These are phyloP conservation scores for Paradisaea rubra DNA, from an alignment of 2,113 vertebrate genomes.

Conservation along the genomic window DNA sequence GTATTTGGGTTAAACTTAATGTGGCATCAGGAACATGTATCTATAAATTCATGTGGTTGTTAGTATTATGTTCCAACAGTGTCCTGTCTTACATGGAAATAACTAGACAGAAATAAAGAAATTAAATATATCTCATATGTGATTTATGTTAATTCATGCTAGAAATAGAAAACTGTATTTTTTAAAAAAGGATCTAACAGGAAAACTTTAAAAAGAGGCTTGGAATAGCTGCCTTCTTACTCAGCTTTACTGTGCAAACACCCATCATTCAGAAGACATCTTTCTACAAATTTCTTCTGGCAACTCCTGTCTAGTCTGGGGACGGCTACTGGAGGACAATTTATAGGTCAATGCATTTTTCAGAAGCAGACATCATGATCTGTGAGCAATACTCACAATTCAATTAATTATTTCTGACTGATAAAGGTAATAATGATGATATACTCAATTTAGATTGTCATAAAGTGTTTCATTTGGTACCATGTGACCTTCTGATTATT, in stretches of 20 bases:
- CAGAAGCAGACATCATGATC: background rate
- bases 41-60: background rate
- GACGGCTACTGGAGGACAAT: background rate
- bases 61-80: background rate
- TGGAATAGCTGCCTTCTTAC: background rate
- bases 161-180: background rate
- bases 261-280: background rate
- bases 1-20: background rate
- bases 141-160: background rate
- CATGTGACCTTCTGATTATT: background rate
- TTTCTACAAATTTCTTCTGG: background rate
- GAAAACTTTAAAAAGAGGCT: background rate
- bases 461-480: background rate
- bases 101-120: background rate
- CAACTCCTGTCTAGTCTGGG: background rate
- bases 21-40: background rate
- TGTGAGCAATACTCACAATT: background rate
- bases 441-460: background rate
- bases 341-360: constrained; percentile 25
- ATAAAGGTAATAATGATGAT: background rate
- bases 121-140: background rate
- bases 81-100: background rate
- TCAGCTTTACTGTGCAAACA: background rate
- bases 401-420: background rate
- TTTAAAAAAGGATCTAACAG: background rate